A percentile compares a stretch with the other conserved stretches of the same genome.
Conservation (phyloP, 2,888 invertebrate species). For the Coelogynopora nodosa region DNA sequence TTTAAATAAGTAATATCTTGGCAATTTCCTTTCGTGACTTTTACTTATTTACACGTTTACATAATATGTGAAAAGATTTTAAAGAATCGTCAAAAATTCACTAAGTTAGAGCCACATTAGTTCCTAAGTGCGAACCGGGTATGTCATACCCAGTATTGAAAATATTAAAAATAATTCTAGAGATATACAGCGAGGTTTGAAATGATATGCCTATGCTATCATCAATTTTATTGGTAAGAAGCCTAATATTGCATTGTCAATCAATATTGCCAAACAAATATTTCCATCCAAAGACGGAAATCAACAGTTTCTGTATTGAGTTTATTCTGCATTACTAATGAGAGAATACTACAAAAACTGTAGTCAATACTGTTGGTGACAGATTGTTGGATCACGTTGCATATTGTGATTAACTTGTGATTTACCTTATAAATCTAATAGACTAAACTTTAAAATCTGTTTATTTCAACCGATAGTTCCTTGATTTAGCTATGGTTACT, state of each 20-base stretch:
- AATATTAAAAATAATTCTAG: slow-evolving; percentile 14
- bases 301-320: too few relatives aligned
- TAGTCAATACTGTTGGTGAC: not conserved
- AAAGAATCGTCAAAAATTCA: not conserved
- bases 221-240: not conserved
- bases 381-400: not conserved
- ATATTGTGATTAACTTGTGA: not conserved
- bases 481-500: not conserved
- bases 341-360: not conserved
- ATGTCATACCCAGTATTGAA: slow-evolving; percentile 17
- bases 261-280: too few relatives aligned
- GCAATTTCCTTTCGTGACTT: slow-evolving; percentile 17
- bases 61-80: slow-evolving; percentile 7
- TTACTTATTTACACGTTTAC: slow-evolving; percentile 28
- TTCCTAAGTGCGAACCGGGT: slow-evolving; percentile 19
- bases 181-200: not conserved
- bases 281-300: too few relatives aligned
- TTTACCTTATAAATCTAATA: not conserved
- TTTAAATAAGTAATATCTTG: slow-evolving; percentile 14
- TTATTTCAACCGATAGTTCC: not conserved
- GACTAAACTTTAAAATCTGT: not conserved
- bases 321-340: not conserved
- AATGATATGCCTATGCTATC: not conserved
- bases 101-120: slow-evolving; percentile 19
- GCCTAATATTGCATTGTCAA: too few relatives aligned